Evolutionary conservation across 2,113 vertebrate genomes (phyloP), one percentile per base, ranked within the genome.

Genomic region (Eira barbara): DNA sequence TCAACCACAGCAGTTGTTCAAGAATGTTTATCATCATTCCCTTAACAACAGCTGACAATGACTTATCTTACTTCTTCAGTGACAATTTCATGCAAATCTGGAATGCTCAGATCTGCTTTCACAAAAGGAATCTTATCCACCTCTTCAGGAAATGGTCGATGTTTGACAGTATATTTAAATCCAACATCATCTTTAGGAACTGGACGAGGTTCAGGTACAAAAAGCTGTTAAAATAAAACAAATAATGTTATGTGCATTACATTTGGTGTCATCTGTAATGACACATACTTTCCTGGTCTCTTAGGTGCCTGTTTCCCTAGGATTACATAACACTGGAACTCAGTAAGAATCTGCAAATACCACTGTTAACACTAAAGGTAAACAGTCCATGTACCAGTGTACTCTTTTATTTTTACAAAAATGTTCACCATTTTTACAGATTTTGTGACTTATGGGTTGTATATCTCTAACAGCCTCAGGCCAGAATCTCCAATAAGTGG

Each of bases 71-170:
- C 99, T 98, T 99, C 99, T 97, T 99, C 99, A 95, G 99, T 99
- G 96, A 99, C 99, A 2, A 99, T 99, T 98, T 99, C 99, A 94
- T 99, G 99, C 98, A 99, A 98, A 98, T 99, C 99, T 86, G 99
- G 99, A 98, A 99, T 99, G 98, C 99, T 99, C 94, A 99, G 98
- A 96, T 99, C 99, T 91, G 99, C 99, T 98, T 99, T 99, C 93
- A 99, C 99, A 88, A 99, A 99, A 1, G 99, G 99, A 97, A 99
- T 99, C 98, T 99, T 99, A 98, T 99, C 99, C 97, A 99, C 99
- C 95, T 99, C 99, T 95, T 99, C 99, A 34, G 99, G 99, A 98
- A 99, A 99, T 27, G 99, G 99, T 49, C 99, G 99, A 96, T 99
- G 99, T 97, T 99, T 99, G 89, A 99, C 99, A 29, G 98, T 99